These are phyloP conservation scores for Cololabis saira DNA, from an alignment of 2,113 vertebrate species.

Conservation along the genomic window DNA sequence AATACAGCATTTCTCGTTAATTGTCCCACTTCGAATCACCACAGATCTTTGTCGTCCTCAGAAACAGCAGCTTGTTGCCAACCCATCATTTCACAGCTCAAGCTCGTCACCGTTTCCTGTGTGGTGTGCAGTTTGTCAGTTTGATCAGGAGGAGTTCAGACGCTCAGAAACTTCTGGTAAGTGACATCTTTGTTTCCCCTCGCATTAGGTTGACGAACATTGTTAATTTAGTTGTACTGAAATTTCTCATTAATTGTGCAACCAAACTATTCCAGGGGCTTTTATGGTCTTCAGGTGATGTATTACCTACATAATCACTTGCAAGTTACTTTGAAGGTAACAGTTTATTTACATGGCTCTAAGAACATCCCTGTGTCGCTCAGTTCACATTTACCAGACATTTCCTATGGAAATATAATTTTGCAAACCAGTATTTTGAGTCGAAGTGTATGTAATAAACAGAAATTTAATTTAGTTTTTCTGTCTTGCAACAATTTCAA, in stretches of 20 bases:
- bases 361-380: no score
- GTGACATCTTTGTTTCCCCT: conserved; percentile 46
- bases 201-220: not conserved
- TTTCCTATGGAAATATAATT: no score
- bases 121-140: conserved; percentile 56
- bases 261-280: not conserved
- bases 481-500: no score
- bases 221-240: not conserved
- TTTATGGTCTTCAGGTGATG: not conserved
- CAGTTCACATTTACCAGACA: no score
- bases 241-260: no score
- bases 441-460: no score
- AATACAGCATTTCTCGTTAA: conserved; percentile 21
- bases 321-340: not conserved
- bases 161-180: conserved; percentile 66
- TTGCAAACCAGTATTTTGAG: not conserved
- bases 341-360: not conserved
- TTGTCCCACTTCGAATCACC: conserved; percentile 12
- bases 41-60: conserved; percentile 60
- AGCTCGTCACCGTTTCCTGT: conserved; percentile 80
- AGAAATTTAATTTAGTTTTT: no score
- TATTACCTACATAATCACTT: not conserved
- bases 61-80: conserved; percentile 52
- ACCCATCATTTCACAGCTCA: conserved; percentile 49
- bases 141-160: conserved; percentile 56